A percentile compares a stretch with the other conserved stretches of the same genome.
These are phyloP conservation scores for Orcinus orca DNA, from an alignment of 2,113 vertebrate genomes.

Conservation along the genomic window DNA sequence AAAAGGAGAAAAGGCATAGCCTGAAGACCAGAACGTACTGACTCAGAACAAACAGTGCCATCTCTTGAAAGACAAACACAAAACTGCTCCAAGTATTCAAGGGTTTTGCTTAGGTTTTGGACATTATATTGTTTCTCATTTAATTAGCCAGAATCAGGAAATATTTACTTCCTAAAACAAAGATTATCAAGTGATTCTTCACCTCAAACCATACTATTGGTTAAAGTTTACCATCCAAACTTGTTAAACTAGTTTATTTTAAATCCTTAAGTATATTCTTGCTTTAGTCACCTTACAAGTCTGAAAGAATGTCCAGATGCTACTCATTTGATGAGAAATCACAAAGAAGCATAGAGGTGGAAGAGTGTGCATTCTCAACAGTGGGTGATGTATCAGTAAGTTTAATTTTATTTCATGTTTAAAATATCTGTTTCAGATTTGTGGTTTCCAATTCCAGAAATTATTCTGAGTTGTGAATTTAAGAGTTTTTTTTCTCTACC, in stretches of 20 bases:
- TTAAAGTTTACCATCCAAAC: constrained; percentile 63
- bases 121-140: constrained; percentile 36
- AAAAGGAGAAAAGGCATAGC: neutral
- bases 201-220: constrained; percentile 48
- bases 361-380: neutral
- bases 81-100: neutral
- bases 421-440: neutral
- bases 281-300: constrained; percentile 44
- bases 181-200: constrained; percentile 62
- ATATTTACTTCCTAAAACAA: constrained; percentile 59
- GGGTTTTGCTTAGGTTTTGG: constrained; percentile 41
- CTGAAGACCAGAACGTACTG: neutral
- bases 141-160: constrained; percentile 67
- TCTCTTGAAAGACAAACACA: constrained; percentile 44
- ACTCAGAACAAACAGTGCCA: constrained; percentile 45
- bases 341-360: constrained; percentile 5
- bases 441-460: neutral
- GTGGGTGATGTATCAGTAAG: constrained; percentile 70
- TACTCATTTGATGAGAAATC: constrained; percentile 48
- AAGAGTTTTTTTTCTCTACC: neutral
- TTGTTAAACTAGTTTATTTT: constrained; percentile 70
- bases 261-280: constrained; percentile 60
- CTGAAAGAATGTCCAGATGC: constrained; percentile 42
- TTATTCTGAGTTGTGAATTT: neutral
- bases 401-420: constrained; percentile 54